Percentiles rank a stretch among this genome's conserved stretches.
These are phyloP conservation scores for Actinemys pallida DNA, from an alignment of 2,113 vertebrate genomes.

Conservation along the genomic window DNA sequence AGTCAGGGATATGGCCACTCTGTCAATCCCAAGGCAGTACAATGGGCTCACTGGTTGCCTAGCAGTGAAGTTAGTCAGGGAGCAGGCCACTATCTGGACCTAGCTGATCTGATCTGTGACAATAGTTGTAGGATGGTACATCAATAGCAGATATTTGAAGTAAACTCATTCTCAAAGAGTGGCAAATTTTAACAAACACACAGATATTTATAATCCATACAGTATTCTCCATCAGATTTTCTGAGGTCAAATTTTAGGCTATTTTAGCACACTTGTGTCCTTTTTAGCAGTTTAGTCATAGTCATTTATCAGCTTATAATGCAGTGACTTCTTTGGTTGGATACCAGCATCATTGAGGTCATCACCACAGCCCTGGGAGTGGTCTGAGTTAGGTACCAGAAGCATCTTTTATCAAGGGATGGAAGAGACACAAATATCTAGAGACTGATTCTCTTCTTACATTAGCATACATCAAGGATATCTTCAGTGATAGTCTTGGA, in stretches of 20 bases:
- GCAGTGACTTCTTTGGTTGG: not conserved
- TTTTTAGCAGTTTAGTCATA: not conserved
- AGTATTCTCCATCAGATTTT: not conserved
- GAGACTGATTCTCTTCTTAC: accelerated
- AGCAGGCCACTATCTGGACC: no score
- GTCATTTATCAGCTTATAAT: not conserved
- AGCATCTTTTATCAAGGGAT: not conserved
- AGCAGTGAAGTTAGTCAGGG: no score
- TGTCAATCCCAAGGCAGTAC: no score
- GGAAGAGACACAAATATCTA: not conserved
- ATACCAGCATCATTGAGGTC: not conserved
- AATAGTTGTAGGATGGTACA: not conserved
- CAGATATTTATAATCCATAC: not conserved
- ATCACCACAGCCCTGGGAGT: not conserved
- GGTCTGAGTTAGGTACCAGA: not conserved
- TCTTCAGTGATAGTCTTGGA: not conserved
- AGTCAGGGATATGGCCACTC: no score
- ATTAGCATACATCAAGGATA: not conserved
- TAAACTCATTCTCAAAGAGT: not conserved
- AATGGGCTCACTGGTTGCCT: no score
- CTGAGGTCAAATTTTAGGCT: not conserved
- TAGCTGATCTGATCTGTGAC: no score
- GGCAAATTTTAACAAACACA: not conserved
- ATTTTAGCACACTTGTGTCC: not conserved
- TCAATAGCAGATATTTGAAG: not conserved